A percentile compares a stretch with the other conserved stretches of the same genome.
These are phyloP conservation scores for Orthosia incerta DNA, from an alignment of 2,888 invertebrate genomes.

Conservation along the genomic window DNA sequence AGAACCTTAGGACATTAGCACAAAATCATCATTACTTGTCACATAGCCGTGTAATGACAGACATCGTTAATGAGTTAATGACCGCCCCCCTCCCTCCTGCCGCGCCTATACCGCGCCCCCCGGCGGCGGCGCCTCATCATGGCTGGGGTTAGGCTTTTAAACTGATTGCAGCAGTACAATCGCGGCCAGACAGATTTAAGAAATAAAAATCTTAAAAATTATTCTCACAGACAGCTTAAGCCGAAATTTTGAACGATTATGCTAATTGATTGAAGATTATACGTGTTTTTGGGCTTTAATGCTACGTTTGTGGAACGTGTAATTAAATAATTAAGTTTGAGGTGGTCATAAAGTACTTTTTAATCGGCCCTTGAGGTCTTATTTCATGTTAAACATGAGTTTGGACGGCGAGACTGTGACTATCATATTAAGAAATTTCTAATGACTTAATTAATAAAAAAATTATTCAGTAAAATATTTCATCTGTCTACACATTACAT, in stretches of 20 bases:
- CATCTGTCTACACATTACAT: background rate
- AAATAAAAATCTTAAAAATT: constrained; percentile 34
- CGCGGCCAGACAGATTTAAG: constrained; percentile 19
- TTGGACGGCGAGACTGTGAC: background rate
- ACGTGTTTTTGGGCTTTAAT: constrained; percentile 40
- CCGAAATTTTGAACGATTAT: constrained; percentile 50
- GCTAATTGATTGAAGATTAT: constrained; percentile 56
- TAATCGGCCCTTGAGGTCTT: constrained; percentile 37
- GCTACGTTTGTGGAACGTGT: constrained; percentile 27
- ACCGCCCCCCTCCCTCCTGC: constrained; percentile 53
- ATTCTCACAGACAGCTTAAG: constrained; percentile 34
- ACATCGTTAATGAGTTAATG: constrained; percentile 76
- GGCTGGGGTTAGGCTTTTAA: constrained; percentile 77
- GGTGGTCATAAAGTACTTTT: constrained; percentile 31
- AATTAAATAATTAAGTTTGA: constrained; percentile 44
- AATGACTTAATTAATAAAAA: background rate
- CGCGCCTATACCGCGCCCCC: constrained; percentile 55
- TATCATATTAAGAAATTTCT: background rate
- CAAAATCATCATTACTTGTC: constrained; percentile 59
- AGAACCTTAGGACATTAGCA: constrained; percentile 56
- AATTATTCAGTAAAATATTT: background rate
- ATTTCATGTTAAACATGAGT: constrained; percentile 7
- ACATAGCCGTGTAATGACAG: constrained; percentile 66
- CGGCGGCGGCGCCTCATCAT: constrained; percentile 71
- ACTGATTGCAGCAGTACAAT: constrained; percentile 73